These are phyloP conservation scores for Sparus aurata DNA, from an alignment of 2,797 vertebrate species.

Conservation along the genomic window DNA sequence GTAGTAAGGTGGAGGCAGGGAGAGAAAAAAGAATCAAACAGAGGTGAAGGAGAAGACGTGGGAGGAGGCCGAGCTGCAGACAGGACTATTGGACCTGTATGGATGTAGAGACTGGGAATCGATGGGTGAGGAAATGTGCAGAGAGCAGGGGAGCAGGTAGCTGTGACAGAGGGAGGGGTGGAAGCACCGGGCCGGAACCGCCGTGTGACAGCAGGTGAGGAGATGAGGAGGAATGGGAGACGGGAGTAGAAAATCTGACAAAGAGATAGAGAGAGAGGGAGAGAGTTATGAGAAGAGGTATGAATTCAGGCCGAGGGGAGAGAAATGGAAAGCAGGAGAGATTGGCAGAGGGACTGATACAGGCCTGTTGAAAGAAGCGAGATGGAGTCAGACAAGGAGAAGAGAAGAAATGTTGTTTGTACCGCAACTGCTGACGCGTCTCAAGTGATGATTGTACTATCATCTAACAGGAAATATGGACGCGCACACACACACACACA, in stretches of 20 bases:
- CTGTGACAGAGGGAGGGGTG: slow-evolving; percentile 69
- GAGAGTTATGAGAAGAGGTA: slow-evolving; percentile 54
- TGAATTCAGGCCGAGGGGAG: slow-evolving; percentile 53
- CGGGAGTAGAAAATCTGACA: slow-evolving; percentile 65
- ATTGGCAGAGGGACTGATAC: slow-evolving; percentile 70
- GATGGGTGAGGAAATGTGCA: slow-evolving; percentile 74
- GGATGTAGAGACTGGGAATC: slow-evolving; percentile 70
- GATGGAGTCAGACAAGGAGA: slow-evolving; percentile 78
- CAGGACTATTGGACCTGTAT: slow-evolving; percentile 58
- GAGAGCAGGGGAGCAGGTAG: slow-evolving; percentile 61
- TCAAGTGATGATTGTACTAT: slow-evolving; percentile 76
- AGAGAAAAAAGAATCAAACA: slow-evolving; percentile 35
- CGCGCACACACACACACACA: slow-evolving; percentile 34
- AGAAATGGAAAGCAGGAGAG: slow-evolving; percentile 63
- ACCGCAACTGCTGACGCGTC: slow-evolving; percentile 70
- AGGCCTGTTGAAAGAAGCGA: slow-evolving; percentile 69
- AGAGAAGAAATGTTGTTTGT: slow-evolving; percentile 73
- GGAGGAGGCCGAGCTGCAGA: slow-evolving; percentile 60
- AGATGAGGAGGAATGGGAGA: slow-evolving; percentile 72
- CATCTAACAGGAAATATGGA: slow-evolving; percentile 66
- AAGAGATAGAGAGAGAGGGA: slow-evolving; percentile 43
- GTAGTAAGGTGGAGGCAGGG: slow-evolving; percentile 50
- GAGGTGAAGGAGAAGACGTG: slow-evolving; percentile 58
- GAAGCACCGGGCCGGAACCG: slow-evolving; percentile 71
- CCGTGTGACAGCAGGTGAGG: slow-evolving; percentile 76